Base-by-base conservation (phyloP, 2,888 invertebrate species). In the Orthosia incerta region DNA sequence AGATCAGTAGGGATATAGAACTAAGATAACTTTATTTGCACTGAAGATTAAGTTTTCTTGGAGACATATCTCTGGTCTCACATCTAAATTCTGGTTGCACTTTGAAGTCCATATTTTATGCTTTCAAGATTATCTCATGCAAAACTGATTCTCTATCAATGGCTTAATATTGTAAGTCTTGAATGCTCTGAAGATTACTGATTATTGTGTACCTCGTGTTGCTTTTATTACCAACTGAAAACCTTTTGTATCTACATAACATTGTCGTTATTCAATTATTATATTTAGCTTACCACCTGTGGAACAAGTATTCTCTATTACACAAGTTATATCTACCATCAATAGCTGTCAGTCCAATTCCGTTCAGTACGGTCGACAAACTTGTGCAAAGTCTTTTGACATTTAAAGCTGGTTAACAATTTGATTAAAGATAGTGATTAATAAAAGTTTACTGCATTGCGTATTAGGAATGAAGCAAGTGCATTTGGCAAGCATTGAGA, bases 11-110 rank as follows among this genome's bases (percentile, higher is more conserved):
- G 9, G 7, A 39, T 39, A 39, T 63, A 73, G 73, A 83, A 31
- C 55, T 70, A 55, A 45, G 20, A 23, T 9, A 64, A 80, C 64
- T 76, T 80, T 83, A 83, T 81, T 79, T 45, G 57, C 23, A 61
- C 57, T 72, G 31, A 67, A 82, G 55, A 53, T 31, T 77, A 55
- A 1, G 20, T 77, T 68, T 63, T 67, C 57, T 76, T 39, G 50
- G 18, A n/a, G 66, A 57, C 60, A 51, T 55, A 60, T 16, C 12
- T 39, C 61, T 53, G 13, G 7, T 3, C 0, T 57, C 50, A 0
- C 50, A 18, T 45, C 18, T 48, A 26, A 4, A 20, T 23, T 70
- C 1, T 23, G 9, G 11, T 76, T 46, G 16, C 0, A 18, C 11
- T 45, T 63, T 45, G 0, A 73, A 72, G 7, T 31, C 15, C 9